These are phyloP conservation scores for Eudasyphora cyanicolor DNA, from an alignment of 2,888 invertebrate species.

Conservation along the genomic window DNA sequence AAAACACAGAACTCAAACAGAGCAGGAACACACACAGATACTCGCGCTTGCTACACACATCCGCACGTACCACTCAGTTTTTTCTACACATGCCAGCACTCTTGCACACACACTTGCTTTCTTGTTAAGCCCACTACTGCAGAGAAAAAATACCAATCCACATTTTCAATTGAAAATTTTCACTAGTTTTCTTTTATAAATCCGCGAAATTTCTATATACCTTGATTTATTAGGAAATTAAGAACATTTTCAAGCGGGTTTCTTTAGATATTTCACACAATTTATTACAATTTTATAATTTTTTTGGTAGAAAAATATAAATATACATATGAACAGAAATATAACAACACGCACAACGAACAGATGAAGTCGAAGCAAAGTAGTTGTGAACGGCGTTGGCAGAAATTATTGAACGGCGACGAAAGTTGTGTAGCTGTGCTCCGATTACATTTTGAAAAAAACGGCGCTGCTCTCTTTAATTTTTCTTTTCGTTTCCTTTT, in stretches of 20 bases:
- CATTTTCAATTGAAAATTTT: constrained; percentile 18
- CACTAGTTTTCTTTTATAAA: background rate
- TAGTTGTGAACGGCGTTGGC: no score
- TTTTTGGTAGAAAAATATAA: constrained; percentile 45
- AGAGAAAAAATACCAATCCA: constrained; percentile 11
- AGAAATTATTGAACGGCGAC: background rate
- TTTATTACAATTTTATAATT: constrained; percentile 51
- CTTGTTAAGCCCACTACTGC: background rate
- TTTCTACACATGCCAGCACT: constrained; percentile 61
- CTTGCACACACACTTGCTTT: constrained; percentile 9
- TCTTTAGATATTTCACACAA: constrained; percentile 37
- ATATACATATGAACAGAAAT: constrained; percentile 24
- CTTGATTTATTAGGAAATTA: constrained; percentile 40
- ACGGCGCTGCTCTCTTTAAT: no score
- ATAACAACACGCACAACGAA: constrained; percentile 50
- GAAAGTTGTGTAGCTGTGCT: background rate
- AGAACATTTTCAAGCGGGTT: constrained; percentile 48
- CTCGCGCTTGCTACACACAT: constrained; percentile 3
- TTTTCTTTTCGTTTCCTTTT: no score
- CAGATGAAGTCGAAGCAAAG: background rate
- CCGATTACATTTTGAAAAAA: no score
- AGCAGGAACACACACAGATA: constrained; percentile 49
- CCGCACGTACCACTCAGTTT: constrained; percentile 11
- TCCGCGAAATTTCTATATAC: constrained; percentile 37
- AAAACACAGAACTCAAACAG: constrained; percentile 24